Conservation (phyloP, 1,140 invertebrate genomes). For the Geopemphigus sp. region DNA sequence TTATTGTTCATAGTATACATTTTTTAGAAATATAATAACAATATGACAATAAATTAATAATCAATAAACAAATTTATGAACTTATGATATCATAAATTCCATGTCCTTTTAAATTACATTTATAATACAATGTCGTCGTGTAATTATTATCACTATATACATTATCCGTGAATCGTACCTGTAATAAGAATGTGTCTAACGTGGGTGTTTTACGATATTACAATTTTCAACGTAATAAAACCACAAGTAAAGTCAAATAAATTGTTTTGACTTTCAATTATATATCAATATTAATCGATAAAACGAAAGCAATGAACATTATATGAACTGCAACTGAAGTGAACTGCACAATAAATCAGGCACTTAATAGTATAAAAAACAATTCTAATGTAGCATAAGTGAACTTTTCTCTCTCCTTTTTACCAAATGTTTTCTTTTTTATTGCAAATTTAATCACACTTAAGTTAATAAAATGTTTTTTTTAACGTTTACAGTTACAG, state of each 20-base stretch:
- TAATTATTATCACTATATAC: not conserved
- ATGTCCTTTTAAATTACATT: not conserved
- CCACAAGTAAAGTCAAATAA: slow-evolving; percentile 17
- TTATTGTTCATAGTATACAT: not conserved
- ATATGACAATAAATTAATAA: not conserved
- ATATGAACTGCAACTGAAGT: slow-evolving; percentile 28
- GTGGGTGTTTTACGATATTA: not conserved
- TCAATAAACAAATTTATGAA: not conserved
- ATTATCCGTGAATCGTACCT: not conserved
- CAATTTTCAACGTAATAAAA: slow-evolving; percentile 30
- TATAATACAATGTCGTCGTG: not conserved
- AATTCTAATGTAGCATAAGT: not conserved
- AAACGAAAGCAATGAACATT: slow-evolving; percentile 22
- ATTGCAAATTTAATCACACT: slow-evolving; percentile 45
- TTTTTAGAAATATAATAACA: not conserved
- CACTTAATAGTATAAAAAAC: slow-evolving; percentile 41
- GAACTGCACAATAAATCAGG: slow-evolving; percentile 31
- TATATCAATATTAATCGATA: slow-evolving; percentile 34
- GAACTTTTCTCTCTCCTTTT: not conserved
- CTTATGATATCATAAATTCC: not conserved
- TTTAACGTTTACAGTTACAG: not conserved
- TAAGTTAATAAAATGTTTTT: slow-evolving; percentile 26
- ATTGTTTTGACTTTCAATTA: slow-evolving; percentile 32
- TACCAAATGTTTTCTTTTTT: slow-evolving; percentile 29
- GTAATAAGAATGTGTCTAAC: not conserved